Conservation (phyloP, 2,797 vertebrate species). For the Pseudochirops corinnae region DNA sequence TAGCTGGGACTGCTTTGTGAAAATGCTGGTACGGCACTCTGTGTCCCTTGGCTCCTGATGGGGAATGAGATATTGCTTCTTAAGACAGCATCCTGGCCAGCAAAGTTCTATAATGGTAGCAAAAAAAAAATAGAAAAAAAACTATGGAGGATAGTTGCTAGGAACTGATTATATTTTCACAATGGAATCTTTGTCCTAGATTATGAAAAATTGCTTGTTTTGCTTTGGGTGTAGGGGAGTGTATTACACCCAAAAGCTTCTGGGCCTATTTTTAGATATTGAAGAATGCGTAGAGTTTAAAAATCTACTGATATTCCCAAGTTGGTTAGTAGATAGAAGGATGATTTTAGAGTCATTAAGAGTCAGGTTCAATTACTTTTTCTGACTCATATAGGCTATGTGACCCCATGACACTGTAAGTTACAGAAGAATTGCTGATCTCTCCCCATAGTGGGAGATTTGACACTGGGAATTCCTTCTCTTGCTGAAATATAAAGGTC, state of each 20-base stretch:
- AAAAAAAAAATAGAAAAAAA: not conserved
- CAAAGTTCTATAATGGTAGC: conserved; percentile 35
- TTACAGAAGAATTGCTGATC: not conserved
- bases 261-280: not conserved
- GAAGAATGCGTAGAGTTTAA: not conserved
- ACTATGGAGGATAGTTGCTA: not conserved
- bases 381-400: not conserved
- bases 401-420: not conserved
- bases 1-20: not conserved
- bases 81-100: conserved; percentile 18
- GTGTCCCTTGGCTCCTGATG: not conserved
- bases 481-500: not conserved
- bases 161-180: not conserved
- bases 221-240: not conserved
- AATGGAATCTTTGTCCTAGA: not conserved
- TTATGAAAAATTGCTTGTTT: not conserved
- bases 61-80: conserved; percentile 45
- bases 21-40: not conserved
- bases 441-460: not conserved
- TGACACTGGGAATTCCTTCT: not conserved
- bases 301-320: not conserved
- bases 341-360: not conserved
- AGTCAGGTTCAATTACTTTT: not conserved
- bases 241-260: not conserved
- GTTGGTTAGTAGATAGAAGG: not conserved